Conservation (phyloP, 2,113 vertebrate genomes). For the Nansenia antarctica region DNA sequence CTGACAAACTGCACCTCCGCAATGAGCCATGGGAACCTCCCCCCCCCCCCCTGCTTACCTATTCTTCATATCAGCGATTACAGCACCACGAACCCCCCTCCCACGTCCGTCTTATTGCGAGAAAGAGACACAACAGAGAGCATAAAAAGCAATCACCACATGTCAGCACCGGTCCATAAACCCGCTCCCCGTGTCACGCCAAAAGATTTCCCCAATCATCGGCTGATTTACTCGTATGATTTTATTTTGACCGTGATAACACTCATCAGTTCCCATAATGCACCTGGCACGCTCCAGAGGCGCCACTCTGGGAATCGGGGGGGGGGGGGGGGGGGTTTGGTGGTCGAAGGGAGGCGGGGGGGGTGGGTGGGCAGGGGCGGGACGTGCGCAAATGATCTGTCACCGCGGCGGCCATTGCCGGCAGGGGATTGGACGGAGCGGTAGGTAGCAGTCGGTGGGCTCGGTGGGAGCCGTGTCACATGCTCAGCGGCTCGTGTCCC, state of each 20-base stretch:
- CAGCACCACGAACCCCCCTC: background rate
- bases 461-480: constrained; percentile 31
- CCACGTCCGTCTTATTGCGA: constrained; percentile 36
- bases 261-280: constrained; percentile 70
- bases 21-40: constrained; percentile 41
- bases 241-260: constrained; percentile 62
- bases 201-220: constrained; percentile 61
- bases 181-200: constrained; percentile 45
- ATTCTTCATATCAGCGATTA: constrained; percentile 51
- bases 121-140: constrained; percentile 50
- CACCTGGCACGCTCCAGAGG: constrained; percentile 61
- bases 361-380: background rate
- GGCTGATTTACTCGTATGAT: constrained; percentile 62
- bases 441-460: constrained; percentile 45
- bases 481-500: constrained; percentile 12
- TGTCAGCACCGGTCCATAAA: constrained; percentile 66
- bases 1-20: constrained; percentile 41
- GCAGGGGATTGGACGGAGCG: background rate
- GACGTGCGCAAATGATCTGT: constrained; percentile 47
- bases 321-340: background rate
- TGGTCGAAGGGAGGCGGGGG: background rate
- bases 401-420: constrained; percentile 28
- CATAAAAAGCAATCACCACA: constrained; percentile 66
- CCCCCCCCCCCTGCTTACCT: constrained; percentile 25
- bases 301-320: constrained; percentile 8